A percentile compares a stretch with the other conserved stretches of the same genome.
Evolutionary conservation across 2,797 vertebrate genomes (phyloP).

Genomic region (Urophycis tenuis): DNA sequence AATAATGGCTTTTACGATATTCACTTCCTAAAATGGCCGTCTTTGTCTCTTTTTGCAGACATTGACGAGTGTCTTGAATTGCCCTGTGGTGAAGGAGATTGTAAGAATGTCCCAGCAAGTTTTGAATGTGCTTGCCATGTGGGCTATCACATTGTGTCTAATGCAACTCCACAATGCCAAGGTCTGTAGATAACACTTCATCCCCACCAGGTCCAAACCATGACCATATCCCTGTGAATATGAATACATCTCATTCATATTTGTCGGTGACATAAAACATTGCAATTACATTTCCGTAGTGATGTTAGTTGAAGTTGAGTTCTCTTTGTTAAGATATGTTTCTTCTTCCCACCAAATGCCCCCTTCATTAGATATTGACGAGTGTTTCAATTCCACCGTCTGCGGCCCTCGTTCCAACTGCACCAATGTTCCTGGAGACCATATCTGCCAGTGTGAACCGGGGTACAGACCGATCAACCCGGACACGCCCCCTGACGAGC

Average conservation of each 20-base stretch:
- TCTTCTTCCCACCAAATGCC: slow-evolving; percentile 1
- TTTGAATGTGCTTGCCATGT: slow-evolving; percentile 20
- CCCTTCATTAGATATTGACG: slow-evolving; percentile 46
- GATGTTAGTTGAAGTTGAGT: neutral
- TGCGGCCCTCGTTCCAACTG: slow-evolving; percentile 48
- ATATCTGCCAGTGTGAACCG: slow-evolving; percentile 26
- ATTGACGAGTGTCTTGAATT: slow-evolving; percentile 34
- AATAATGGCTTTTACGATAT: neutral
- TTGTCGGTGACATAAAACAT: neutral
- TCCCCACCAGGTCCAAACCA: neutral
- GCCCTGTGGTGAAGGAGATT: slow-evolving; percentile 35
- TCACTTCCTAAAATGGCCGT: neutral
- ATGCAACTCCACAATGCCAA: slow-evolving; percentile 23
- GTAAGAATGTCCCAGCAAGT: slow-evolving; percentile 30
- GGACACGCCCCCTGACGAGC: neutral
- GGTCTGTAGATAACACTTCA: slow-evolving; percentile 28
- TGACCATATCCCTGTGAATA: neutral
- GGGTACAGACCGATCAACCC: slow-evolving; percentile 28
- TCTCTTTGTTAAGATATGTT: neutral
- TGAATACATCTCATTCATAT: neutral
- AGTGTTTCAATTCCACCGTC: slow-evolving; percentile 40
- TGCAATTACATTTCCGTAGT: neutral
- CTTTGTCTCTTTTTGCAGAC: slow-evolving; percentile 30
- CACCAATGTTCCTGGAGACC: slow-evolving; percentile 30
- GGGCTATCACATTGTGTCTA: slow-evolving; percentile 13